These are phyloP conservation scores for Salvelinus fontinalis DNA, from an alignment of 2,113 vertebrate species.

Conservation along the genomic window DNA sequence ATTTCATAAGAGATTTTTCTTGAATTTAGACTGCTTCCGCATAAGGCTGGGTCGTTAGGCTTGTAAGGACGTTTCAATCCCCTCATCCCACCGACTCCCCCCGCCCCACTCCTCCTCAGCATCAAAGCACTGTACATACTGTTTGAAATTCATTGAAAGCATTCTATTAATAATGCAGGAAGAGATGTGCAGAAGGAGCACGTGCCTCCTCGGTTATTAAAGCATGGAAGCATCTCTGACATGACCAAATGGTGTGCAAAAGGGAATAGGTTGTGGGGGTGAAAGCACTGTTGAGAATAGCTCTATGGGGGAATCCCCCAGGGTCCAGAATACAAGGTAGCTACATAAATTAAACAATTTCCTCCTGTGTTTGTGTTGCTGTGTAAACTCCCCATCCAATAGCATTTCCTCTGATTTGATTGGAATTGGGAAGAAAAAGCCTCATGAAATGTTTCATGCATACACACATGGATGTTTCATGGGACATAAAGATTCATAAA, in stretches of 20 bases:
- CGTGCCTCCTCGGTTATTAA: slow-evolving; percentile 50
- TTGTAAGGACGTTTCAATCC: slow-evolving; percentile 22
- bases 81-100: neutral
- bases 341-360: slow-evolving; percentile 52
- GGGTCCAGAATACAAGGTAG: slow-evolving; percentile 32
- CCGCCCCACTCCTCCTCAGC: slow-evolving; percentile 35
- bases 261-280: slow-evolving; percentile 31
- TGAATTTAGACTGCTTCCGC: slow-evolving; percentile 46
- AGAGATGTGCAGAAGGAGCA: slow-evolving; percentile 54
- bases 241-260: slow-evolving; percentile 37
- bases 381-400: neutral
- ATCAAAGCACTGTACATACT: slow-evolving; percentile 62
- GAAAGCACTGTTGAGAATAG: slow-evolving; percentile 10
- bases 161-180: slow-evolving; percentile 70
- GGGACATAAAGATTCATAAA: too few species aligned
- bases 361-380: slow-evolving; percentile 18
- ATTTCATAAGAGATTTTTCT: slow-evolving; percentile 39
- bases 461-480: too few species aligned
- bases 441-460: too few species aligned
- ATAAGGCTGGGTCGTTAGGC: slow-evolving; percentile 24
- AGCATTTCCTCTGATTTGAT: neutral
- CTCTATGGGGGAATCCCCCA: slow-evolving; percentile 30
- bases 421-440: too few species aligned
- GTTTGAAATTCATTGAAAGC: slow-evolving; percentile 74
- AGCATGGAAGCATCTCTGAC: slow-evolving; percentile 47